Percentiles rank a stretch among this genome's conserved stretches.
phyloP scores from a whole-genome alignment of 2,113 vertebrate genomes.

The Emydocephalus ijimae region DNA sequence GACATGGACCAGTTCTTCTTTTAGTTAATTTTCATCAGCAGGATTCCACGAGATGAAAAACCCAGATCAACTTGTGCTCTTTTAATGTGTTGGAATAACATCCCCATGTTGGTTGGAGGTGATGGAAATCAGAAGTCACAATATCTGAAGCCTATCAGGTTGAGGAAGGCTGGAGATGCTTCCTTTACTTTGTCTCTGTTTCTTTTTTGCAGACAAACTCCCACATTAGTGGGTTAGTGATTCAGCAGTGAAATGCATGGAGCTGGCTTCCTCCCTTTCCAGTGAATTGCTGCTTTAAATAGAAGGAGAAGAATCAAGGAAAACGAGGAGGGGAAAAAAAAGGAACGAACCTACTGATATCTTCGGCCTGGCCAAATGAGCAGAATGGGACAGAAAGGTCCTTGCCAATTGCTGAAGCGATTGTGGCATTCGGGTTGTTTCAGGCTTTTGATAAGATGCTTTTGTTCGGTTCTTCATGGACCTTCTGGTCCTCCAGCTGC shows the following conservation, averaged over 20 bases:
- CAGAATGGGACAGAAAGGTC: background rate
- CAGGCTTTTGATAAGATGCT: background rate
- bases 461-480: background rate
- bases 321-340: too few species aligned
- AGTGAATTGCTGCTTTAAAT: background rate
- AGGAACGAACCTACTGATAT: background rate
- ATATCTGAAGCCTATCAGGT: background rate
- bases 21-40: background rate
- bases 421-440: background rate
- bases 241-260: constrained; percentile 48
- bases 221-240: constrained; percentile 58
- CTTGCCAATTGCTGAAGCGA: background rate
- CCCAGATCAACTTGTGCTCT: background rate
- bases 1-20: background rate
- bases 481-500: background rate
- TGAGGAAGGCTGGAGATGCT: background rate
- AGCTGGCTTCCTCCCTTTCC: background rate
- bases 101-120: background rate
- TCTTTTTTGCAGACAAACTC: constrained; percentile 52
- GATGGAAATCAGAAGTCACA: background rate
- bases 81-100: background rate
- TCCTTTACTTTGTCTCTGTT: constrained; percentile 3
- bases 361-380: background rate
- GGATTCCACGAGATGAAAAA: background rate
- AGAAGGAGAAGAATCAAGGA: background rate